phyloP scores from a whole-genome alignment of 2,113 vertebrate species.

The Trogon melanurus region DNA sequence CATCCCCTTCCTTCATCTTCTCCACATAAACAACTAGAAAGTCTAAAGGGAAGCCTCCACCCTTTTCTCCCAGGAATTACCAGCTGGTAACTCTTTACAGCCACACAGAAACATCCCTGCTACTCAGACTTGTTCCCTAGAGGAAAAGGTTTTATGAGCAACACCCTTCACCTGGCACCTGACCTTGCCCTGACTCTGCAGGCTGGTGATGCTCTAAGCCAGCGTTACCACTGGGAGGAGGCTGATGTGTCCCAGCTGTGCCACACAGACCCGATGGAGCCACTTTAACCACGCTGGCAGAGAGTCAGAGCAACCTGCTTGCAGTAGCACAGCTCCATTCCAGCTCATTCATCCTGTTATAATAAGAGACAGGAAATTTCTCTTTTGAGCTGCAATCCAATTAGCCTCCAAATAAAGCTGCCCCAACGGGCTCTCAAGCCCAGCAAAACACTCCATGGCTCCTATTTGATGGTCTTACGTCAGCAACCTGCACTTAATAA shows the following conservation, averaged over 20 bases:
- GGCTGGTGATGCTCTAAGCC: background rate
- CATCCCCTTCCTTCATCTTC: background rate
- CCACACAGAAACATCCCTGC: accelerated
- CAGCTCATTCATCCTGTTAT: background rate
- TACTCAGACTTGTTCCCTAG: background rate
- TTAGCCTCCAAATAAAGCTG: conserved; percentile 18
- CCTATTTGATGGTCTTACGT: background rate
- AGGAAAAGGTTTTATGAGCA: background rate
- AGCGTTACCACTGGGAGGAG: background rate
- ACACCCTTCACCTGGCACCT: background rate
- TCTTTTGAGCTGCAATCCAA: conserved; percentile 15
- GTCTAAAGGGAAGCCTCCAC: background rate
- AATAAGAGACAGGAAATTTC: background rate
- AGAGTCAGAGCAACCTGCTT: background rate
- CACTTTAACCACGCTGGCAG: background rate
- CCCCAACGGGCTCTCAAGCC: background rate
- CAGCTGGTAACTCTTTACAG: background rate
- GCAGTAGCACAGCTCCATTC: background rate
- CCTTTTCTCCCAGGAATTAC: background rate
- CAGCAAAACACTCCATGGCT: background rate
- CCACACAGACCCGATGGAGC: background rate
- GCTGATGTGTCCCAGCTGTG: background rate
- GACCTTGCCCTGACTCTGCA: background rate
- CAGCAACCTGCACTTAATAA: background rate
- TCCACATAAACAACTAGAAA: accelerated